Conservation (phyloP, 2,888 invertebrate species). For the Timema cristinae region DNA sequence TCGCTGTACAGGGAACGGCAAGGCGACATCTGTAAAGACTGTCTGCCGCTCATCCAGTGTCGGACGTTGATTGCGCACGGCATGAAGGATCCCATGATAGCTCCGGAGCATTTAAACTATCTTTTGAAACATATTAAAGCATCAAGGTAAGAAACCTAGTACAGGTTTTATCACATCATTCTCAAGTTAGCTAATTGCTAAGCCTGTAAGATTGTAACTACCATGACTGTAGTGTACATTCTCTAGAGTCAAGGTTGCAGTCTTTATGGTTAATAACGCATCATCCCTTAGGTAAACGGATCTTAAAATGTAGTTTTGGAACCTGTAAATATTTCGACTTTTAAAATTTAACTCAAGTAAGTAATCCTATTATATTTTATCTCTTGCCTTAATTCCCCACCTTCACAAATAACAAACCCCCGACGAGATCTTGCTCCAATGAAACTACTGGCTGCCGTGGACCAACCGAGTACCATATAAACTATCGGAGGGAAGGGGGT, state of each 20-base stretch:
- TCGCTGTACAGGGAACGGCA: slow-evolving; percentile 54
- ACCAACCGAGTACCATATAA: too few relatives aligned
- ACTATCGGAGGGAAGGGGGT: too few relatives aligned
- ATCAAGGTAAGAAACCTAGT: slow-evolving; percentile 55
- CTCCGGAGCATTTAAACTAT: slow-evolving; percentile 67
- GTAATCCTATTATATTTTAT: too few relatives aligned
- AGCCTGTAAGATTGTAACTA: not conserved
- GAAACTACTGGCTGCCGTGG: too few relatives aligned
- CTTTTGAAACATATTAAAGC: slow-evolving; percentile 62
- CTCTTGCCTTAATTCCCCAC: too few relatives aligned
- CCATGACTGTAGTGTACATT: not conserved
- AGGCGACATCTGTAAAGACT: slow-evolving; percentile 68
- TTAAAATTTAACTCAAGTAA: too few relatives aligned
- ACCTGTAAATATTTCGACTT: too few relatives aligned
- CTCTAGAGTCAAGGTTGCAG: not conserved
- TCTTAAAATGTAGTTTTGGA: too few relatives aligned
- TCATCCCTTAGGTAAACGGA: too few relatives aligned
- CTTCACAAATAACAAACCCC: too few relatives aligned
- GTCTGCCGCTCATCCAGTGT: slow-evolving; percentile 61
- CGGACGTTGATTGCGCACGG: slow-evolving; percentile 82
- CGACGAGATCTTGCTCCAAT: too few relatives aligned
- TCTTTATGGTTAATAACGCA: too few relatives aligned
- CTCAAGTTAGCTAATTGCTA: not conserved
- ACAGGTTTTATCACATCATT: not conserved
- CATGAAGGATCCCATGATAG: slow-evolving; percentile 73